Base-by-base conservation (phyloP, 1,140 invertebrate genomes). In the Saccostrea glomerata region DNA sequence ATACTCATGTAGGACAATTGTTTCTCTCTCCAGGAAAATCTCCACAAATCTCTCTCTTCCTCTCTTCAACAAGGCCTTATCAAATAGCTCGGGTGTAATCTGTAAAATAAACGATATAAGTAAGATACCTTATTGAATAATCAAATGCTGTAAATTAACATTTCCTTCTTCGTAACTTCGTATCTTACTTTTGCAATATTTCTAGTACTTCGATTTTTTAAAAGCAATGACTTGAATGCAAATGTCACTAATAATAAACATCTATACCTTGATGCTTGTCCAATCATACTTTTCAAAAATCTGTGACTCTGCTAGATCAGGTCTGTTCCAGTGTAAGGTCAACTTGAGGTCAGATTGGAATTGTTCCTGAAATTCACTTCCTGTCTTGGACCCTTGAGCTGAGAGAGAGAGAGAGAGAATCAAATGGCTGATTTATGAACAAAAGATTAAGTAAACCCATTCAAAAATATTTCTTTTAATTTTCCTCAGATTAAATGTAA, bases 321-420 rank as follows among this genome's bases (percentile, higher is more conserved):
- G 92, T 89, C 93, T 92, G 86, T 95, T 95, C 95, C 95, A 95
- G 85, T 95, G 94, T 25, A 95, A 70, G 13, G 94, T 94, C 17
- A 95, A 90, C 63, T 93, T 92, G 0, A 95, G 89, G 85, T 95
- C 93, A 90, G 93, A 92, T 47, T 94, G 91, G 58, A 94, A 85
- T 88, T 93, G 90, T 87, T 92, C 88, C 47, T 89, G 83, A 86
- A 89, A 87, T 25, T 60, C 60, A 63, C 23, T 73, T 15, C 86
- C 86, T 36, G 77, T 58, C 70, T 85, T 82, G 56, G 84, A 86
- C 73, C 56, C 86, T 87, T 89, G 86, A 47, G 89, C 88, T 89
- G 13, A 36, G 30, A n/a, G 17, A n/a, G n/a, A n/a, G n/a, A n/a
- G n/a, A n/a, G n/a, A 84, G n/a, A n/a, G 9, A 11, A 47, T 17